Evolutionary conservation across 2,113 vertebrate species (phyloP), one percentile per base, ranked within the genome.

Genomic region (Marmota monax): DNA sequence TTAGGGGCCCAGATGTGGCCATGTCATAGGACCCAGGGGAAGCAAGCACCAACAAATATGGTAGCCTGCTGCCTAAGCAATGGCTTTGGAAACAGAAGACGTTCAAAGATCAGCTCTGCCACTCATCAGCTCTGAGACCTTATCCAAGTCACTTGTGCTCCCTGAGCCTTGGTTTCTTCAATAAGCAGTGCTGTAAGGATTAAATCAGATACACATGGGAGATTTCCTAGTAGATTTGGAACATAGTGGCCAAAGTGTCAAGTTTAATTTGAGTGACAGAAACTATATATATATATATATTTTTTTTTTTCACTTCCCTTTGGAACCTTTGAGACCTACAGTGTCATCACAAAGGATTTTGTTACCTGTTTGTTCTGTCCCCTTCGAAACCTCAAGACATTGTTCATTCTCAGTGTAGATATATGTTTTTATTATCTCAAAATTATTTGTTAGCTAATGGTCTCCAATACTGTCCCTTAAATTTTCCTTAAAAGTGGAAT

Each of bases 331-430:
- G n/a, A 72, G 14, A 77, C 13, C 12, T 56, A 17, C 0, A 78
- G 11, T 22, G 11, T 16, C 12, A 63, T 76, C 14, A 20, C 7
- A 27, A 1, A 95, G 13, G 2, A 13, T 79, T 80, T 34, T 79
- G 12, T 37, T 51, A 82, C 0, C 7, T 61, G 7, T 78, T 76
- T 51, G 11, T 85, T 27, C 27, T 94, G 12, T 1, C 11, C 5
- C 11, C 3, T 13, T 6, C 1, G 7, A 6, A 48, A 78, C 3
- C 2, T 10, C n/a, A 74, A 39, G 0, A 88, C 13, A 56, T 1
- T 56, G 5, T 56, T 74, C 16, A 82, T 0, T 45, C 2, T 80
- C 45, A 74, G 25, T 1, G 32, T 1, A 23, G 70, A 88, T 77
- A 78, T 14, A 72, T 9, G 32, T 53, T 80, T 77, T 74, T 65